A percentile compares a stretch with the other conserved stretches of the same genome.
Conservation (phyloP, 35 echinoderm and acorn worm species). For the Apostichopus japonicus region DNA sequence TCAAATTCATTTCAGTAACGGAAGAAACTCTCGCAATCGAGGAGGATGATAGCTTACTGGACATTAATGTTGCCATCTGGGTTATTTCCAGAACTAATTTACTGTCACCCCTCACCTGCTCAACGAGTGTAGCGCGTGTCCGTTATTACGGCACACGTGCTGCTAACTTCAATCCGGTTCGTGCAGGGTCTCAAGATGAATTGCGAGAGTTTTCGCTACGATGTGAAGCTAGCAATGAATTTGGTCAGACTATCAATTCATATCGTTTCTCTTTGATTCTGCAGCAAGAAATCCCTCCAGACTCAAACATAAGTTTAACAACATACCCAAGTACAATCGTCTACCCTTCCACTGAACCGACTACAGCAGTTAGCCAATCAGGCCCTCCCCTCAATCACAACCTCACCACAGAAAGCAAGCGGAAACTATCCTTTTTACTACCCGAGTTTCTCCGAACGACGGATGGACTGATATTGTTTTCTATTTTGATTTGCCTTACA, state of each 20-base stretch:
- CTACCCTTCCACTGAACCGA: no score
- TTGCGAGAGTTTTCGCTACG: background rate
- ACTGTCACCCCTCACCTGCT: background rate
- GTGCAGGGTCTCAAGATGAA: no score
- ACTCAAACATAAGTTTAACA: no score
- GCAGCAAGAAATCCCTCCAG: no score
- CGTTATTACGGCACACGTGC: background rate
- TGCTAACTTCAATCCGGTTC: background rate
- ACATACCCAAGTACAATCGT: no score
- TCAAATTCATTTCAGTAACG: background rate
- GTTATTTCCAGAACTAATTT: background rate
- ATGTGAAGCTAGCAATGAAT: background rate
- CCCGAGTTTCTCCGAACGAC: background rate
- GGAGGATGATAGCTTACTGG: background rate
- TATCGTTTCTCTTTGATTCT: background rate
- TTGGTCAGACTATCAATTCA: background rate
- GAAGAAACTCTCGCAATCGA: background rate
- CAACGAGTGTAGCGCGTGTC: background rate
- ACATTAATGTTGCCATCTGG: background rate
- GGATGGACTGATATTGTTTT: background rate
- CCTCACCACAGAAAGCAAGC: no score
- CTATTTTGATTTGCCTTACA: background rate
- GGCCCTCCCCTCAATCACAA: no score
- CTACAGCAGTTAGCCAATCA: no score
- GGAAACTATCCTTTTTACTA: background rate